Base-by-base conservation (phyloP, 2,113 vertebrate species). In the Pavo muticus region DNA sequence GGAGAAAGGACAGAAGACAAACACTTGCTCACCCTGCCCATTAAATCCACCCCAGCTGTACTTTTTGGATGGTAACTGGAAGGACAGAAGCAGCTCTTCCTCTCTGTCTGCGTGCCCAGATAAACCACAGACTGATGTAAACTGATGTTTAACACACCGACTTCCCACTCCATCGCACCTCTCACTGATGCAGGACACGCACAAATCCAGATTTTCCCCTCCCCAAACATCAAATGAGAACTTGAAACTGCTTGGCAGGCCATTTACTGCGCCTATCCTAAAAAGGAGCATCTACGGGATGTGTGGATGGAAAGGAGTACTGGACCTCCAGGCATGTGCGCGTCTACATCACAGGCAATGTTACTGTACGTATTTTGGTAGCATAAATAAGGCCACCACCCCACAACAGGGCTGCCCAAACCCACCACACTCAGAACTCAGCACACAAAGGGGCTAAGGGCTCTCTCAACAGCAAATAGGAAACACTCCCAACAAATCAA, bases 361-460 rank as follows among this genome's bases (percentile, higher is more conserved):
- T 47, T 45, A 40, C 4, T 35, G 65, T 0, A 71, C 52, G 12
- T n/a, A 67, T 70, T 87, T 79, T n/a, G 14, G 37, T 45, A 69
- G 90, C 4, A 27, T 72, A 82, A 96, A 57, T 72, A 96, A 89
- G 35, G 84, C 14, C 70, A 78, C 32, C 70, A 75, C 39, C 29
- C 94, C 42, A 24, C 45, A 94, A 50, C 25, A 67, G 25, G 57
- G 74, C 44, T 69, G 52, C 11, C 12, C 89, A 90, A 69, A 40
- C 15, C 42, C 52, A 17, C 56, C 1, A 27, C 0, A 2, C 68
- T 19, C 12, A 2, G 23, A 24, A 45, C 23, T 69, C 56, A 65
- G 69, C 5, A 8, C 87, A 60, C 25, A 1, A 0, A 48, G 4
- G 71, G 48, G 37, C 77, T 0, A 25, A 18, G 39, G 39, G 37